phyloP scores from a whole-genome alignment of 1,140 invertebrate species.

The Penaeus indicus region DNA sequence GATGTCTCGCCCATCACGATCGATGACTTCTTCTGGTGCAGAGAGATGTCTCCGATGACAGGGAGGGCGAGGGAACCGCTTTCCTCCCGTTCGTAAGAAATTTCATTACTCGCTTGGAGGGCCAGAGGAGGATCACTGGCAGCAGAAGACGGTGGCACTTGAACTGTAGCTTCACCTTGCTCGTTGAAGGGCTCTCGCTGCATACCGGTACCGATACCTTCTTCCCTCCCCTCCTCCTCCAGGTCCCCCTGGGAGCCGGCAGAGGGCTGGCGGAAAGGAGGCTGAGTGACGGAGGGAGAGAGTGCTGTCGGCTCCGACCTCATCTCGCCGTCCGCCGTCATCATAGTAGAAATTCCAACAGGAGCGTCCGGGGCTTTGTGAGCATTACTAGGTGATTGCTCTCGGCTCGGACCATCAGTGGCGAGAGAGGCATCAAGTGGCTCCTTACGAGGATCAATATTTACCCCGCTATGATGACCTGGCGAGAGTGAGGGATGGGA shows the following conservation, averaged over 20 bases:
- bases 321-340: slow-evolving; percentile 1
- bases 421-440: background rate
- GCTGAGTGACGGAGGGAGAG: background rate
- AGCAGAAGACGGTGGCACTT: no score
- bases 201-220: background rate
- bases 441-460: slow-evolving; percentile 6
- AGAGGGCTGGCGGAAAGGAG: background rate
- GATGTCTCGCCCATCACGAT: no score
- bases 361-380: background rate
- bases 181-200: no score
- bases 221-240: background rate
- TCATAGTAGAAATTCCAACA: slow-evolving; percentile 21
- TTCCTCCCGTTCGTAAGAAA: slow-evolving; percentile 38
- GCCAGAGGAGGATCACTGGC: slow-evolving; percentile 16
- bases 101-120: slow-evolving; percentile 42
- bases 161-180: background rate
- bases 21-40: background rate
- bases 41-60: slow-evolving; percentile 13
- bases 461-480: slow-evolving; percentile 20
- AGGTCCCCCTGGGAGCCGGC: background rate
- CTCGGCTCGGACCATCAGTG: slow-evolving; percentile 6
- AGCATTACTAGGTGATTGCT: slow-evolving; percentile 28
- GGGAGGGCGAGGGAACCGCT: slow-evolving; percentile 46
- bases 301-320: background rate
- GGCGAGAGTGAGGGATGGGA: background rate